These are phyloP conservation scores for Drosophila mettleri DNA, from an alignment of 2,888 invertebrate genomes.

Conservation along the genomic window DNA sequence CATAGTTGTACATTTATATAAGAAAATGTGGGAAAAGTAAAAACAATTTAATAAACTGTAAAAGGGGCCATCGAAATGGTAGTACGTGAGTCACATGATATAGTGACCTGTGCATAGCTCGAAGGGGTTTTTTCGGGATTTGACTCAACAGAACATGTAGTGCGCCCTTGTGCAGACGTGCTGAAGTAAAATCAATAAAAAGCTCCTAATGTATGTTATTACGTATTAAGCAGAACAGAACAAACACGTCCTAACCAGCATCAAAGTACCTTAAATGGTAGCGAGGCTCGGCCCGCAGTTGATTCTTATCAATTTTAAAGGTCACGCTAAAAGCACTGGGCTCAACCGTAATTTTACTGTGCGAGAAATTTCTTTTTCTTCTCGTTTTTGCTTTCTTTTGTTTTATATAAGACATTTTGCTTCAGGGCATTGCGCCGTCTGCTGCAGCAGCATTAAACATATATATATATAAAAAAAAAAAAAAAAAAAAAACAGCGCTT, in stretches of 20 bases:
- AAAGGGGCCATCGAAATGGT: constrained; percentile 76
- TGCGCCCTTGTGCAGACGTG: constrained; percentile 55
- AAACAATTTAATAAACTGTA: constrained; percentile 81
- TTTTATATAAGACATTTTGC: constrained; percentile 1
- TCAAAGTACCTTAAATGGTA: constrained; percentile 63
- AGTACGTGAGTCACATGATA: constrained; percentile 58
- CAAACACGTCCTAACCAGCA: constrained; percentile 69
- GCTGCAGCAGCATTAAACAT: neutral
- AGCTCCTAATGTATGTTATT: constrained; percentile 76
- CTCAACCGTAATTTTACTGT: constrained; percentile 9
- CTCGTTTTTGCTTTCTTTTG: no score
- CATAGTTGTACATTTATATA: neutral
- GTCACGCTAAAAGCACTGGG: constrained; percentile 17
- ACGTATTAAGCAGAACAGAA: constrained; percentile 73
- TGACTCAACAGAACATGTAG: constrained; percentile 40
- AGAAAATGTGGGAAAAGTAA: constrained; percentile 23
- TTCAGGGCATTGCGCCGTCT: neutral
- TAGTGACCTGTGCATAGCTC: constrained; percentile 42
- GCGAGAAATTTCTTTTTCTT: neutral
- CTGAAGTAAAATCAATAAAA: constrained; percentile 79
- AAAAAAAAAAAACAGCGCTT: neutral
- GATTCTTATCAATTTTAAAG: constrained; percentile 16
- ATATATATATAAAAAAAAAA: neutral
- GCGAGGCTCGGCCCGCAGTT: constrained; percentile 30
- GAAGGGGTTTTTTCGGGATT: constrained; percentile 10